These are phyloP conservation scores for Lophura nycthemera DNA, from an alignment of 2,113 vertebrate species.

Conservation along the genomic window DNA sequence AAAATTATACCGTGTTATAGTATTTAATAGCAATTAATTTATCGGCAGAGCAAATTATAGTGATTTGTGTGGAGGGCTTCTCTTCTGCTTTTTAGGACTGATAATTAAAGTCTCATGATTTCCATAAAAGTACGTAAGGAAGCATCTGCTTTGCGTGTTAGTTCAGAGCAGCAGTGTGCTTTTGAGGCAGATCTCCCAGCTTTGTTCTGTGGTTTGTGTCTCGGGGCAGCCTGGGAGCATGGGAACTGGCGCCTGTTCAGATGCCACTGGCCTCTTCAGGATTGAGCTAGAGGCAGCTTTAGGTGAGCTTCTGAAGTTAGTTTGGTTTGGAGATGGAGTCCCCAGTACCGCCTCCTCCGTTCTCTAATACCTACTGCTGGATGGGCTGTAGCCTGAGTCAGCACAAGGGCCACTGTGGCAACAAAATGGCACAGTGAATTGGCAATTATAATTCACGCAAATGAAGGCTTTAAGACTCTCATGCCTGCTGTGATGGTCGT, in stretches of 20 bases:
- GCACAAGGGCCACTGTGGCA: rapidly evolving
- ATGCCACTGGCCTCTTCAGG: neutral
- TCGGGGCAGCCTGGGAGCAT: rapidly evolving
- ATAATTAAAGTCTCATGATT: neutral
- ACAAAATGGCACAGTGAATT: neutral
- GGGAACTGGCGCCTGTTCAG: neutral
- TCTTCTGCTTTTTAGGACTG: neutral
- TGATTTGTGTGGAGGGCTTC: neutral
- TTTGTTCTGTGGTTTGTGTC: neutral
- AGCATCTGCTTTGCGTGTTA: neutral
- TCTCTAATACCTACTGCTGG: neutral
- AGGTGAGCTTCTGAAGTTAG: rapidly evolving
- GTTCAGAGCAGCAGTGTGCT: neutral
- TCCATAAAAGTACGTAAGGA: neutral
- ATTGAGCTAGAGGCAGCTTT: neutral
- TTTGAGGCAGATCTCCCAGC: neutral
- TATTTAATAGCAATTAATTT: neutral
- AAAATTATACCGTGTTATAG: neutral
- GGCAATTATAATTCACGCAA: neutral
- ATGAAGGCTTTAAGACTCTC: neutral
- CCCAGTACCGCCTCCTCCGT: neutral
- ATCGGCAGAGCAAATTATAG: neutral
- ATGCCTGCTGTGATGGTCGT: neutral
- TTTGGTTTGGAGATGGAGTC: neutral
- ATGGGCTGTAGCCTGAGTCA: neutral